Percentiles rank a stretch among this genome's conserved stretches.
Conservation (phyloP, 2,888 invertebrate species). For the Acrocyrtus sp. region DNA sequence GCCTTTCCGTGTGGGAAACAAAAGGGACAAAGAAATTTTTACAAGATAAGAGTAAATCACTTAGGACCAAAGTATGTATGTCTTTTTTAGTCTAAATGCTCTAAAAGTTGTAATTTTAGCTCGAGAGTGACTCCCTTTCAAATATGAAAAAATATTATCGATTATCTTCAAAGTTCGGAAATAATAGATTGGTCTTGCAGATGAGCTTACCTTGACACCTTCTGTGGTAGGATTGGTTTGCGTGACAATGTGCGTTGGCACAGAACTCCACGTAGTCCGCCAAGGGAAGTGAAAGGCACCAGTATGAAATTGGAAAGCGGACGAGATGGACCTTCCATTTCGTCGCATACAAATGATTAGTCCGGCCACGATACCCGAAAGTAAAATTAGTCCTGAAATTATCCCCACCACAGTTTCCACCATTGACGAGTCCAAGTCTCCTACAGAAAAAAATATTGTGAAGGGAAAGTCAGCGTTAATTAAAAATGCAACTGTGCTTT, state of each 20-base stretch:
- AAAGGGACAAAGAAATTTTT: no score
- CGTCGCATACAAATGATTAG: conserved; percentile 60
- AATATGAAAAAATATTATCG: no score
- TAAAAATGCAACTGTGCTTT: no score
- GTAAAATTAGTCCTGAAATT: conserved; percentile 59
- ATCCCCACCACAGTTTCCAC: conserved; percentile 63
- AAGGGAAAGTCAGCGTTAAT: no score
- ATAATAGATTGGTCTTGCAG: no score
- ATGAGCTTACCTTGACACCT: conserved; percentile 62
- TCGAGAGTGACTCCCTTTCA: no score
- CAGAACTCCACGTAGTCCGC: conserved; percentile 60
- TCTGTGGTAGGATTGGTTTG: conserved; percentile 60
- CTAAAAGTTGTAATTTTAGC: no score
- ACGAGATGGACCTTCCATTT: conserved; percentile 59
- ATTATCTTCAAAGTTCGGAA: no score
- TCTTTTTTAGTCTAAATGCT: no score
- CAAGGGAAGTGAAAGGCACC: conserved; percentile 61
- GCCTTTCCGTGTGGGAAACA: no score
- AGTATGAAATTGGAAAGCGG: conserved; percentile 57
- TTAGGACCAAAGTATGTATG: no score
- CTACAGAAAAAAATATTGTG: conserved; percentile 46
- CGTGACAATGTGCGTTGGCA: conserved; percentile 63
- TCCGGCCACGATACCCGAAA: conserved; percentile 58
- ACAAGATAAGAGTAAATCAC: no score
- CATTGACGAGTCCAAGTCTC: conserved; percentile 61